A percentile compares a stretch with the other conserved stretches of the same genome.
Conservation (phyloP, 2,797 vertebrate genomes). For the Limosa lapponica region DNA sequence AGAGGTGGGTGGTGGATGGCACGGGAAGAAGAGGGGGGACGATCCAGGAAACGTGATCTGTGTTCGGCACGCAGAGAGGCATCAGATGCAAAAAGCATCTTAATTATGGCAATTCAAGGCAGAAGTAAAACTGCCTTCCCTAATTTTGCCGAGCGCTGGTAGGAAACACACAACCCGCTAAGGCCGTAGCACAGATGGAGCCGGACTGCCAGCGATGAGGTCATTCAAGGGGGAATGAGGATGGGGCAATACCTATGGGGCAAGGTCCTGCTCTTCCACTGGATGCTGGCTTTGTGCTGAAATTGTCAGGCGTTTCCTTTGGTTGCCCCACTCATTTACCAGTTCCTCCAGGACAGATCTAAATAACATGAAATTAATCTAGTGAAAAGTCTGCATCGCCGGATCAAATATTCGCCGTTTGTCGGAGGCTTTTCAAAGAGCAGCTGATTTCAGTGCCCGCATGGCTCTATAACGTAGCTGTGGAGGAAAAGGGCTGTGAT, state of each 20-base stretch:
- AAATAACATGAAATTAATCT: not conserved
- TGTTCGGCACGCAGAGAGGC: not conserved
- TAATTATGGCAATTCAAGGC: not conserved
- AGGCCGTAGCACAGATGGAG: not conserved
- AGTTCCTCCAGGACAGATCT: not conserved
- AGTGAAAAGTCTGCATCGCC: not conserved
- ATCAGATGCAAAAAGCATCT: slow-evolving; percentile 21
- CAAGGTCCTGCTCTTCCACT: not conserved
- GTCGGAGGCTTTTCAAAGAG: not conserved
- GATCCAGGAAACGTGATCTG: not conserved
- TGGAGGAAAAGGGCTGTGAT: not conserved
- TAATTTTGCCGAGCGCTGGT: not conserved
- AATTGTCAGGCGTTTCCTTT: not conserved
- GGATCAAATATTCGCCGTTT: not conserved
- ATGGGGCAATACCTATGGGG: not conserved
- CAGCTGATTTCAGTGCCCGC: not conserved
- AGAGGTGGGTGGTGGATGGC: not conserved
- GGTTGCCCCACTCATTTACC: not conserved
- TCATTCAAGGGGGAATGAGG: not conserved
- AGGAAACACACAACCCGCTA: not conserved
- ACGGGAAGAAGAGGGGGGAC: accelerated
- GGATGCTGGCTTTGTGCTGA: not conserved
- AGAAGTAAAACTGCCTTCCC: slow-evolving; percentile 22
- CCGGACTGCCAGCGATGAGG: accelerated
- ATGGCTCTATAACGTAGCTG: not conserved